Percentiles rank a stretch among this genome's conserved stretches.
Evolutionary conservation across 2,113 vertebrate genomes (phyloP).

Genomic region (Raja brachyura): DNA sequence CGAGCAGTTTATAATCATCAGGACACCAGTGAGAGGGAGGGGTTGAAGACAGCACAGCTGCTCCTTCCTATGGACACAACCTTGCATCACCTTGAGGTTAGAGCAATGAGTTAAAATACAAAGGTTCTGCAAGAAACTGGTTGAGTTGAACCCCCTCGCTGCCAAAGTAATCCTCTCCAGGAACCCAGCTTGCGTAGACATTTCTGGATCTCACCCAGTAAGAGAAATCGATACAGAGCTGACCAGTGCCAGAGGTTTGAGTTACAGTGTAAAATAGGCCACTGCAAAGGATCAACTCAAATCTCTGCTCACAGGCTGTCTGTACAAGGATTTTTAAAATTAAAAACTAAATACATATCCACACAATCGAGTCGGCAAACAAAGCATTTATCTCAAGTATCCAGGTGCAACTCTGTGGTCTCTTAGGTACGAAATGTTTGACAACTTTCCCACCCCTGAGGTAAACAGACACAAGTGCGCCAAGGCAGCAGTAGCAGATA

Average conservation of each 20-base stretch:
- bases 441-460: neutral
- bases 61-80: too few species aligned
- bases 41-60: neutral
- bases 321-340: neutral
- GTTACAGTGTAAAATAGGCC: conserved; percentile 7
- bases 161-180: neutral
- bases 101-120: neutral
- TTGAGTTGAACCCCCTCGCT: neutral
- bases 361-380: neutral
- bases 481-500: neutral
- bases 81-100: neutral
- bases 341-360: neutral
- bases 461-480: neutral
- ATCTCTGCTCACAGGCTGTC: neutral
- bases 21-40: neutral
- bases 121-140: neutral
- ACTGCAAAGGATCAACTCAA: neutral
- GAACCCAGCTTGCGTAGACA: neutral
- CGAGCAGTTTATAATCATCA: neutral
- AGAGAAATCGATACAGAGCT: neutral
- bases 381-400: neutral
- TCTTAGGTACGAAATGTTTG: neutral
- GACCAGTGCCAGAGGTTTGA: neutral
- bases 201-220: neutral
- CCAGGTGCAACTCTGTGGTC: neutral